Base-by-base conservation (phyloP, 2,113 vertebrate species). In the Gadus chalcogrammus region DNA sequence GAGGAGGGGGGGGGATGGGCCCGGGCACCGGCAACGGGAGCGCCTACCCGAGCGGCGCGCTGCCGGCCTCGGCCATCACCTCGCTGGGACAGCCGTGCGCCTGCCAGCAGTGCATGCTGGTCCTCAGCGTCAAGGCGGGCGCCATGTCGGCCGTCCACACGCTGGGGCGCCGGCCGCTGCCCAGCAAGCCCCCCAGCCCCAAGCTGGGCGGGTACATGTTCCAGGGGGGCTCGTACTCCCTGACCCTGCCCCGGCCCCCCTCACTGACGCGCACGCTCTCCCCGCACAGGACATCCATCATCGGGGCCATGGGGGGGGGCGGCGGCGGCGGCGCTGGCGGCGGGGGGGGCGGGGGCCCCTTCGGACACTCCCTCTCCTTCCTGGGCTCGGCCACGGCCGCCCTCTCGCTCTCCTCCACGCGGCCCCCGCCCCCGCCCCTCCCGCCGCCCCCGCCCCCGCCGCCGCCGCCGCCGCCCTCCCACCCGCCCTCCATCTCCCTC, bases 101-200 rank as follows among this genome's bases (percentile, higher is more conserved):
- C 61, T 98, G 96, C 73, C 95, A 95, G 42, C 96, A 97, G 88
- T 97, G 95, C 61, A 93, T 97, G 85, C 79, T 97, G 84, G 94
- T 97, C 78, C 91, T 95, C 75, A 95, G 94, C 0, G 91, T 97
- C 76, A 97, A 93, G 77, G 86, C 90, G 0, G 86, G 88, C 1
- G 75, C 88, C 66, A 85, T 91, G 88, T 76, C 87, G 0, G 69
- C 82, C 0, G 88, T 90, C 17, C 92, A 92, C 76, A 93, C 92
- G 48, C 80, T 93, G 17, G 92, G 92, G 5, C 87, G 91, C 12
- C 89, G 90, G 67, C 88, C 90, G 0, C 89, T 87, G 16, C 86
- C 80, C 82, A 88, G 72, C 63, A 92, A 91, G 62, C 91, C 87
- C 0, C 89, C 89, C 4, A 92, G 91, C 70, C 91, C 91, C 71